Conservation (phyloP, 2,888 invertebrate species). For the Capitulum mitella region DNA sequence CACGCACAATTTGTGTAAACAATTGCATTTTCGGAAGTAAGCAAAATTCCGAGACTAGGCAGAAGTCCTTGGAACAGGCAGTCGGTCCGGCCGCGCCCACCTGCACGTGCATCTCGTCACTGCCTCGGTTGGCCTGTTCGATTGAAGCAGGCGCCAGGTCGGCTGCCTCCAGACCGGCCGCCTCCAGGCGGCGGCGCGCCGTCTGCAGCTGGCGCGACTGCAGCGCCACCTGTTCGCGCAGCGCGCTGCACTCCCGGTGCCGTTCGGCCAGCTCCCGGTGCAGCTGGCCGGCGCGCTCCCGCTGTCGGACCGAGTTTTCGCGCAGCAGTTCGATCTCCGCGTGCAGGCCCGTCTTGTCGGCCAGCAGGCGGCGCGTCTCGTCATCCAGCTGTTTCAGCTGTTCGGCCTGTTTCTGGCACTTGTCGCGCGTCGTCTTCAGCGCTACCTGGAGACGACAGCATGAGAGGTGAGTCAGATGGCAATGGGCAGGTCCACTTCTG, state of each 20-base stretch:
- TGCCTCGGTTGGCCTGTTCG: conserved; percentile 8
- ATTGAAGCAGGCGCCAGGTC: neutral
- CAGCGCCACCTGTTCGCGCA: neutral
- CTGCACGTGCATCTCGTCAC: conserved; percentile 3
- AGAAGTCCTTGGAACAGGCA: too few relatives aligned
- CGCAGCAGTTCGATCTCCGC: conserved; percentile 12
- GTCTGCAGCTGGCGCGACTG: neutral
- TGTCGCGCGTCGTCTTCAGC: conserved; percentile 16
- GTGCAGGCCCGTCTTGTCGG: neutral
- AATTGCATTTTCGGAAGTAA: too few relatives aligned
- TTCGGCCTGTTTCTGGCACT: conserved; percentile 13
- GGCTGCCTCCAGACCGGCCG: neutral
- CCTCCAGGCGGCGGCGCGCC: neutral
- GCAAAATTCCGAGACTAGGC: too few relatives aligned
- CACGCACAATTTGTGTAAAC: too few relatives aligned
- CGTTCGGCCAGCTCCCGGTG: neutral
- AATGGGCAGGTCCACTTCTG: too few relatives aligned
- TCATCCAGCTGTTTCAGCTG: neutral
- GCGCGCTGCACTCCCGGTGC: neutral
- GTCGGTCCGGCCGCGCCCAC: neutral
- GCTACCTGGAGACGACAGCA: neutral
- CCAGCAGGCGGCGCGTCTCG: conserved; percentile 1
- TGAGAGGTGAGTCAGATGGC: too few relatives aligned
- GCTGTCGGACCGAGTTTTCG: neutral
- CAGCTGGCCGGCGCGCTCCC: neutral